Base-by-base conservation (phyloP, 2,797 vertebrate species). In the Arctocebus calabarensis region DNA sequence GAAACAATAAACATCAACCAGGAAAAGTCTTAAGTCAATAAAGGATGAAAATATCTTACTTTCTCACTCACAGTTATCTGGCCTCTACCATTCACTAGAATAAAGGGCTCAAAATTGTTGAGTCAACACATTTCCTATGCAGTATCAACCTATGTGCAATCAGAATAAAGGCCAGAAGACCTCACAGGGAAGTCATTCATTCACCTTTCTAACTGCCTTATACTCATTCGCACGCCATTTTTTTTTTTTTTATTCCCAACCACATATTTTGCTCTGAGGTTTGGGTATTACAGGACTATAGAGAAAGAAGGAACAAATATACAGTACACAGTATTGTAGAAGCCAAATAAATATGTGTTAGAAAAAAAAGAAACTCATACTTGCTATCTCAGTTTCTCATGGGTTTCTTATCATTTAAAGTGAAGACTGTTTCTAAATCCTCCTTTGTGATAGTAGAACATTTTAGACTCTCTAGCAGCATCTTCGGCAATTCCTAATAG, bases 381-480 rank as follows among this genome's bases (percentile, higher is more conserved):
- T 6, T 61, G 23, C 4, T 48, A 77, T 79, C 77, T 81, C 71
- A 85, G 6, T 52, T 62, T 52, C 83, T 57, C 61, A 23, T 77
- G 27, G 16, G 17, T 74, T 16, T 79, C 66, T 75, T 59, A 57
- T 43, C 88, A 70, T 70, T 64, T 83, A 66, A 37, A 94, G 73
- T 37, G 19, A 64, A 52, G 32, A 87, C 62, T 55, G 19, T 6
- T 77, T 89, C 62, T 45, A 68, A 81, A 81, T 81, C 22, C 34
- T 81, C 57, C 55, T 88, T 75, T 81, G 29, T 57, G 25, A 29
- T 17, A 59, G 32, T 59, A 61, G 23, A 94, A 92, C 25, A 2
- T 82, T 66, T 95, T 88, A 88, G 57, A 73, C 17, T 86, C 94
- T 34, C 52, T 32, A 78, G 68, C 13, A 93, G 9, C 57, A 85